Percentiles rank a stretch among this genome's conserved stretches.
These are phyloP conservation scores for Hypena proboscidalis DNA, from an alignment of 2,888 invertebrate genomes.

Conservation along the genomic window DNA sequence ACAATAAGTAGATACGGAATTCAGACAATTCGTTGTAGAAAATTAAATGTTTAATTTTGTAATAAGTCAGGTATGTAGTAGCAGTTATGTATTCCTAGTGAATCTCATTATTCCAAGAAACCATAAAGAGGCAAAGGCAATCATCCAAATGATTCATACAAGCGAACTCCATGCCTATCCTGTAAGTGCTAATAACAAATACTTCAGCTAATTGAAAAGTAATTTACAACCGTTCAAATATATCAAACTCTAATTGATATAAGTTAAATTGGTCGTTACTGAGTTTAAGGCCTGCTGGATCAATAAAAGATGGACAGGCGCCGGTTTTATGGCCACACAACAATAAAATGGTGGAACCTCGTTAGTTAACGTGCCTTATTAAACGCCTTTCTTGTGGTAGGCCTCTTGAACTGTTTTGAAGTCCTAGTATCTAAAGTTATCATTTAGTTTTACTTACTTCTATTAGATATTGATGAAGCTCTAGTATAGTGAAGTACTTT, in stretches of 20 bases:
- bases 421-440: not conserved
- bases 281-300: conserved; percentile 39
- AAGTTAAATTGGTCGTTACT: conserved; percentile 58
- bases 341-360: conserved; percentile 49
- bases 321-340: conserved; percentile 54
- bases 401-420: not conserved
- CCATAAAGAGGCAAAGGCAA: too few relatives aligned
- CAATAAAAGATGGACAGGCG: conserved; percentile 49
- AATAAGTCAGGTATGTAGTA: too few relatives aligned
- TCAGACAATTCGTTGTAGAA: not conserved
- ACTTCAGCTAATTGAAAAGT: conserved; percentile 46
- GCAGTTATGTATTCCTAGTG: conserved; percentile 14
- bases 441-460: not conserved
- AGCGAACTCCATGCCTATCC: not conserved
- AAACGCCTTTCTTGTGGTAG: conserved; percentile 24
- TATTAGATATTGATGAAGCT: too few relatives aligned
- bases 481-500: too few relatives aligned
- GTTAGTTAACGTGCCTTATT: conserved; percentile 43
- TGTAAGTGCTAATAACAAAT: conserved; percentile 20
- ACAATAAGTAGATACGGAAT: too few relatives aligned
- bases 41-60: too few relatives aligned
- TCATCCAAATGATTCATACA: too few relatives aligned
- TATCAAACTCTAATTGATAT: conserved; percentile 62
- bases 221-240: conserved; percentile 50
- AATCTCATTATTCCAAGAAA: not conserved